Conservation (phyloP, 2,113 vertebrate genomes). For the Apteryx owenii region DNA sequence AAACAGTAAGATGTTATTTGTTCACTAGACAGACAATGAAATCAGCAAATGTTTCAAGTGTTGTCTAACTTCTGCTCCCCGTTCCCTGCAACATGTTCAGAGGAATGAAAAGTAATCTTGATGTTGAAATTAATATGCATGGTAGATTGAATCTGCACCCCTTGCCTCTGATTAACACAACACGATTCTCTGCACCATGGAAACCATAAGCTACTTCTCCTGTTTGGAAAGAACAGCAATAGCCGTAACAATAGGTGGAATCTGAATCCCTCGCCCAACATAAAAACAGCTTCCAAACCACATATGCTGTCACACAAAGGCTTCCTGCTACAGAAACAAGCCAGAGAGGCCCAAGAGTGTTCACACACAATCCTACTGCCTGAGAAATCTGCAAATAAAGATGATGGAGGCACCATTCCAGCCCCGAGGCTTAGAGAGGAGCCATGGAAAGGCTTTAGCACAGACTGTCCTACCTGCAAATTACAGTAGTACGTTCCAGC, state of each 20-base stretch:
- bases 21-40: neutral
- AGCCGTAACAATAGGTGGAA: neutral
- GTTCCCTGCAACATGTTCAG: neutral
- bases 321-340: neutral
- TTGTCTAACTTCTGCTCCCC: neutral
- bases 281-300: neutral
- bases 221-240: neutral
- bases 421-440: neutral
- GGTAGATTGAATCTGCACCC: neutral
- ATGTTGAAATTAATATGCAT: neutral
- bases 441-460: neutral
- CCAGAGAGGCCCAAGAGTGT: neutral
- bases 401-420: neutral
- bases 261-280: neutral
- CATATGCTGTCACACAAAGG: rapidly evolving
- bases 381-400: neutral
- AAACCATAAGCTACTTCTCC: neutral
- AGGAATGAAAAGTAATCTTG: neutral
- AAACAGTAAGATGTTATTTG: neutral
- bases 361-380: neutral
- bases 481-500: neutral
- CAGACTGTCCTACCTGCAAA: neutral
- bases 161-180: neutral
- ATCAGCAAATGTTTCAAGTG: neutral
- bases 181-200: neutral